Percentiles rank a stretch among this genome's conserved stretches.
Conservation (phyloP, 2,888 invertebrate species). For the Operophtera brumata region DNA sequence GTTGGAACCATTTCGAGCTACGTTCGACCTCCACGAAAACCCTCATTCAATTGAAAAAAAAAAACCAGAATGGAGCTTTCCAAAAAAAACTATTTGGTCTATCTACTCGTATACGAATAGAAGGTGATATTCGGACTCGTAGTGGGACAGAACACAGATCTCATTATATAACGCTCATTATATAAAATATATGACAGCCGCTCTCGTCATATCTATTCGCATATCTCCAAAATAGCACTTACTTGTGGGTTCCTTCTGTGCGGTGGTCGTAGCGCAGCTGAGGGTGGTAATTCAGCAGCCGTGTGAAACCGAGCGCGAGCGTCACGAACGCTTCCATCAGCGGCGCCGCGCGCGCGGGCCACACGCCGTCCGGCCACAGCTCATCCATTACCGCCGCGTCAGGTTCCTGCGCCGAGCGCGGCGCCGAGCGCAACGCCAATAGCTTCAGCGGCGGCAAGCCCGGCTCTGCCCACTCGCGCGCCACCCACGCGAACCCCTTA, state of each 20-base stretch:
- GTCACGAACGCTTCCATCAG: constrained; percentile 37
- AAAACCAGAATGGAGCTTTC: too few species aligned
- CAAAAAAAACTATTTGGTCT: too few species aligned
- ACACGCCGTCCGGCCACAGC: constrained; percentile 6
- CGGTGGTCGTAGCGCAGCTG: constrained; percentile 10
- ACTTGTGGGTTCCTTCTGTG: background rate
- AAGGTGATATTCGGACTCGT: too few species aligned
- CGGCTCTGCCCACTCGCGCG: constrained; percentile 46
- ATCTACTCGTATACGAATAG: too few species aligned
- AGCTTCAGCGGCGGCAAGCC: constrained; percentile 41
- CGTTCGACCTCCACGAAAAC: too few species aligned
- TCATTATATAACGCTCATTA: too few species aligned
- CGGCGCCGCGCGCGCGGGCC: constrained; percentile 35
- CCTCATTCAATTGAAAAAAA: too few species aligned
- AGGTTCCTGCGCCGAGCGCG: constrained; percentile 17
- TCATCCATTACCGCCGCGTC: background rate
- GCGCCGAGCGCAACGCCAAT: constrained; percentile 5
- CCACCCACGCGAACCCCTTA: constrained; percentile 47
- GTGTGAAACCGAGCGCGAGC: constrained; percentile 16
- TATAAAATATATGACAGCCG: too few species aligned
- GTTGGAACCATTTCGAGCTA: too few species aligned
- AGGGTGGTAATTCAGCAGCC: constrained; percentile 17
- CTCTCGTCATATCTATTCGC: too few species aligned
- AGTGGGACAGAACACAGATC: too few species aligned
- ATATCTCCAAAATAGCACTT: background rate